Base-by-base conservation (phyloP, 2,113 vertebrate species). In the Gorsachius goisagi region DNA sequence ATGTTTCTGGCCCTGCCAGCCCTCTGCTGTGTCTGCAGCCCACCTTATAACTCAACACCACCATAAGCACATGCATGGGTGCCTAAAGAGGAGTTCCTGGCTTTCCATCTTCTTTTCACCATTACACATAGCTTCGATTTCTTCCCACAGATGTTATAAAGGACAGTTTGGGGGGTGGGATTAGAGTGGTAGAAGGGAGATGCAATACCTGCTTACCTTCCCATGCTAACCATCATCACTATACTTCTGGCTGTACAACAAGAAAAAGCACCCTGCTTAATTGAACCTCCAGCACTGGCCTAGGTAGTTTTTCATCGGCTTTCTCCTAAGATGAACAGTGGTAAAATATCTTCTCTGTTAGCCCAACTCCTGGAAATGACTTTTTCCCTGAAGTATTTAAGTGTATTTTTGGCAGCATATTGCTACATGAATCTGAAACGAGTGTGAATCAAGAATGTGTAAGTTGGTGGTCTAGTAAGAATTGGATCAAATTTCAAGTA, bases 51-150 rank as follows among this genome's bases (percentile, higher is more conserved):
- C 33, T 28, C 17, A 5, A 1, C 59, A 39, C 8, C 32, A 15
- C 27, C 14, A 0, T 15, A 9, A 2, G 2, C 30, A 18, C 39
- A 21, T 28, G 4, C 15, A n/a, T 9, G 26, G 28, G 0, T 44
- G 69, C n/a, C 45, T 62, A 1, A 45, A 69, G 63, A 50, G 39
- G 19, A 35, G 44, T 28, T 33, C 33, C 13, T 53, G 28, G 24
- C 41, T 53, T 76, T 59, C 39, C 24, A 4, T 62, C 37, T 49
- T 67, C 37, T 71, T 58, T 30, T 53, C 45, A 55, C 8, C 9
- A 0, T 77, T 73, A 6, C 11, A 6, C 5, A 15, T 44, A 59
- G 32, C 33, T 80, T 76, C 74, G 47, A 28, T 78, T 90, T 74
- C 27, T 77, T 83, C 24, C 28, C 47, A 50, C 18, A 33, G 32